These are phyloP conservation scores for Cheirogaleus medius DNA, from an alignment of 2,113 vertebrate genomes.

Conservation along the genomic window DNA sequence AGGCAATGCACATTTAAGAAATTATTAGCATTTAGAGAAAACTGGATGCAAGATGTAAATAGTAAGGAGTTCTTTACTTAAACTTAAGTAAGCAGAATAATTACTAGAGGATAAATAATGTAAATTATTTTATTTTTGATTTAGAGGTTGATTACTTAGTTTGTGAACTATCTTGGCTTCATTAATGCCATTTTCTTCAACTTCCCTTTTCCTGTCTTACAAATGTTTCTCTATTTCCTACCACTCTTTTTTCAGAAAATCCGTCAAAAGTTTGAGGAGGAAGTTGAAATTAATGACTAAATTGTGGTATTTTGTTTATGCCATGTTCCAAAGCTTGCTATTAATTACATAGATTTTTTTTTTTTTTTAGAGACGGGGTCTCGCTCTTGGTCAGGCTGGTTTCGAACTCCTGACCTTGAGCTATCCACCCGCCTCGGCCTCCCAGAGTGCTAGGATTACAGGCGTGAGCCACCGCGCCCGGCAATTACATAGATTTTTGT, in stretches of 20 bases:
- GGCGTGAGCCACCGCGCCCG: too few relatives aligned
- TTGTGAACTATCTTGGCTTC: not conserved
- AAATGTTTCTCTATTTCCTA: not conserved
- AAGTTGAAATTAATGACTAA: constrained; percentile 13
- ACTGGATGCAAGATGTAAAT: constrained; percentile 38
- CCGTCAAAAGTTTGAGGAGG: not conserved
- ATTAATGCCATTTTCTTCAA: not conserved
- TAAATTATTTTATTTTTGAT: not conserved
- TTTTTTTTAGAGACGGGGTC: too few relatives aligned
- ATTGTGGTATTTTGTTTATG: not conserved
- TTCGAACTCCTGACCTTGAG: too few relatives aligned
- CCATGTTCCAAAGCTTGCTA: not conserved
- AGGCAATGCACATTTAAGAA: constrained; percentile 34
- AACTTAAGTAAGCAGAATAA: constrained; percentile 24
- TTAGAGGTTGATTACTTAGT: not conserved
- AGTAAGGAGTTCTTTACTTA: not conserved
- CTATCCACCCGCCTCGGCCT: too few relatives aligned
- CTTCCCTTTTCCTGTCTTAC: not conserved
- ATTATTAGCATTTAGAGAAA: constrained; percentile 40
- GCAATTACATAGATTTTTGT: not conserved
- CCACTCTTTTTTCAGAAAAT: not conserved
- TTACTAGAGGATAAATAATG: constrained; percentile 41
- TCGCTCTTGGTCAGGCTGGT: too few relatives aligned
- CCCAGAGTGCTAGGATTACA: too few relatives aligned
- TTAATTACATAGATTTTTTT: not conserved